These are phyloP conservation scores for Allacma fusca DNA, from an alignment of 2,888 invertebrate genomes.

Conservation along the genomic window DNA sequence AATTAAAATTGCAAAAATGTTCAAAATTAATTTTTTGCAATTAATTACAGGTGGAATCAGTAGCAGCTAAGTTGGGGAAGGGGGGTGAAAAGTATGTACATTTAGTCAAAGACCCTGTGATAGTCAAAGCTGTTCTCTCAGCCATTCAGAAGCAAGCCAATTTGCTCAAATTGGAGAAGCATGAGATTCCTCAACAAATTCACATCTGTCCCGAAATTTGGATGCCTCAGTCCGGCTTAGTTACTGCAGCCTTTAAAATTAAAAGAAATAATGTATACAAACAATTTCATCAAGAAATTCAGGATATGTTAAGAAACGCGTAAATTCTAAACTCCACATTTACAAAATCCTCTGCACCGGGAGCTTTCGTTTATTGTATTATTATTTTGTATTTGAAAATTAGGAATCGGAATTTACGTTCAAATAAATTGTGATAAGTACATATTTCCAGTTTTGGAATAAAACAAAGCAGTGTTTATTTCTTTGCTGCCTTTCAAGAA, in stretches of 20 bases:
- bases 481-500: too few species aligned
- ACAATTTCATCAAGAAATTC: conserved; percentile 65
- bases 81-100: conserved; percentile 71
- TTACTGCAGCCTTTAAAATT: conserved; percentile 70
- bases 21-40: background rate
- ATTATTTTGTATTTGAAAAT: too few species aligned
- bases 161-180: conserved; percentile 52
- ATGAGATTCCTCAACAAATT: conserved; percentile 66
- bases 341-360: too few species aligned
- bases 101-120: conserved; percentile 75
- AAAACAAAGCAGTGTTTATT: too few species aligned
- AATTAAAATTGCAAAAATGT: background rate
- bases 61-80: conserved; percentile 76
- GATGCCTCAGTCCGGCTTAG: conserved; percentile 68
- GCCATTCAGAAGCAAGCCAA: conserved; percentile 83
- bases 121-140: conserved; percentile 82
- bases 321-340: too few species aligned
- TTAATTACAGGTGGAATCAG: conserved; percentile 67
- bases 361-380: too few species aligned
- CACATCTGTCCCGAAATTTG: conserved; percentile 66
- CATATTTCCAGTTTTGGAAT: too few species aligned
- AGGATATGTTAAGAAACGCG: conserved; percentile 63
- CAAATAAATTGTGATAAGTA: too few species aligned
- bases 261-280: conserved; percentile 67
- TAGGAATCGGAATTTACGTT: too few species aligned